Conservation (phyloP, 2,797 vertebrate genomes). For the Dryobates pubescens region DNA sequence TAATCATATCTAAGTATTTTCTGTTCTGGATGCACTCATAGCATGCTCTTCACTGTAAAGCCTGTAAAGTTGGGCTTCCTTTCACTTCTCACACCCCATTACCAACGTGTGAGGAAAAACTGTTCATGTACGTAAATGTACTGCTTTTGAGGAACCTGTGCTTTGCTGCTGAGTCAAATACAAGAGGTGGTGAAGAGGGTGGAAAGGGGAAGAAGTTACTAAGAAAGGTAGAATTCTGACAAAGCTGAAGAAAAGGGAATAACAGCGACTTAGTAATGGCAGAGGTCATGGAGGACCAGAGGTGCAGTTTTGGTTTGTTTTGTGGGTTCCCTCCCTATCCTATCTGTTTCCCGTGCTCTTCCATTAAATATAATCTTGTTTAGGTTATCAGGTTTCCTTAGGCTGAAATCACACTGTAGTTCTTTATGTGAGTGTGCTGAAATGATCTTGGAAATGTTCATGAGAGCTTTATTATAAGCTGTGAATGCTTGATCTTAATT, state of each 20-base stretch:
- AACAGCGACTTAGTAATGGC: background rate
- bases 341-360: background rate
- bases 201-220: background rate
- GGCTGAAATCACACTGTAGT: background rate
- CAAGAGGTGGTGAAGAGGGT: background rate
- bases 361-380: background rate
- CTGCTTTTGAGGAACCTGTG: background rate
- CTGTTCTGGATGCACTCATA: background rate
- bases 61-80: background rate
- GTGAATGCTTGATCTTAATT: conserved; percentile 6
- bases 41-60: background rate
- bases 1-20: background rate
- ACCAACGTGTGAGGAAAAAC: background rate
- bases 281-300: background rate
- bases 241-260: background rate
- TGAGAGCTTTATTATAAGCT: background rate
- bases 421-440: background rate
- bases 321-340: background rate
- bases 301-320: background rate
- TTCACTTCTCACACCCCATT: background rate
- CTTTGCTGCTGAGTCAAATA: background rate
- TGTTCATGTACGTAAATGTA: background rate
- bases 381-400: background rate
- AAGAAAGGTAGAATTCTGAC: background rate
- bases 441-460: background rate